phyloP scores from a whole-genome alignment of 2,888 invertebrate genomes.

The Neelides folsomi region DNA sequence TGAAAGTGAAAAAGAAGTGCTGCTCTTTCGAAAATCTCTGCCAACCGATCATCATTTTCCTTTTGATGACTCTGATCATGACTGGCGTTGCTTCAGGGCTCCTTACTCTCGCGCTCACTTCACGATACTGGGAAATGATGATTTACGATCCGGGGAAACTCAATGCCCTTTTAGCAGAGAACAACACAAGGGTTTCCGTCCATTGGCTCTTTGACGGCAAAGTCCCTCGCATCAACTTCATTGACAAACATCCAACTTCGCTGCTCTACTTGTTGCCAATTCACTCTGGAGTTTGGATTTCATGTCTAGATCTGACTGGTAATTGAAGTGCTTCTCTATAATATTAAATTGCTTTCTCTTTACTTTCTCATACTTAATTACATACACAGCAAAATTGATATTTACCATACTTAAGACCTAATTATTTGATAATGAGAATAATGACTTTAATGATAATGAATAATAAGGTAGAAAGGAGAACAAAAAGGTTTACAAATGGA shows the following conservation, averaged over 20 bases:
- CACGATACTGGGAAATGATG: conserved; percentile 81
- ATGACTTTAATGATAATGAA: too few species aligned
- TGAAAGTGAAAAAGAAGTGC: conserved; percentile 48
- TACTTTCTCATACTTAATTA: too few species aligned
- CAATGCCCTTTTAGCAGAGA: conserved; percentile 41
- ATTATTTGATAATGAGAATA: too few species aligned
- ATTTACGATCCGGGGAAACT: conserved; percentile 57
- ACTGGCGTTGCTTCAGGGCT: conserved; percentile 65
- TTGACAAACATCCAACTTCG: conserved; percentile 38
- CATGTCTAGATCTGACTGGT: conserved; percentile 72
- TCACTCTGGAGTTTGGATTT: conserved; percentile 83
- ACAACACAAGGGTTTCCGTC: conserved; percentile 36
- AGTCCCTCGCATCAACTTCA: conserved; percentile 47
- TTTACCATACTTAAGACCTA: too few species aligned
- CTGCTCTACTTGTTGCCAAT: conserved; percentile 61
- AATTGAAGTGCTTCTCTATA: conserved; percentile 34
- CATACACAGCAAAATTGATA: too few species aligned
- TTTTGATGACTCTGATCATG: conserved; percentile 46
- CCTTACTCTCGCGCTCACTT: conserved; percentile 74
- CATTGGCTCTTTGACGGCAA: conserved; percentile 65
- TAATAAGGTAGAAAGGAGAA: too few species aligned
- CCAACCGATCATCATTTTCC: conserved; percentile 49
- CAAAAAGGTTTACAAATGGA: too few species aligned
- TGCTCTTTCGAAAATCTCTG: conserved; percentile 44
- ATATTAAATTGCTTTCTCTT: too few species aligned